Evolutionary conservation across 2,888 invertebrate species (phyloP).

Genomic region (Cotesia congregata): DNA sequence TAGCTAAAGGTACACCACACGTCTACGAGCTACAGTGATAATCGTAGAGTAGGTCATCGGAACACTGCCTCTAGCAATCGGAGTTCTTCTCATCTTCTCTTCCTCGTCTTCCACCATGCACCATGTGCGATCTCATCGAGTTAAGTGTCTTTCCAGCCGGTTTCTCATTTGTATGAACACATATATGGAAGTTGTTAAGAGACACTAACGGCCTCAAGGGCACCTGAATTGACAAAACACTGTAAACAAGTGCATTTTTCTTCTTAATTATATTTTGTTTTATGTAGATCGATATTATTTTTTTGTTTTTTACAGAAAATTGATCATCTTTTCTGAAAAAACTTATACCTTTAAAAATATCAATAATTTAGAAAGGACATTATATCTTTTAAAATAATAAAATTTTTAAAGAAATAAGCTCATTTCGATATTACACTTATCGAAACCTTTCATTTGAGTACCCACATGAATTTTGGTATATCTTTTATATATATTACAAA

Average conservation of each 20-base stretch:
- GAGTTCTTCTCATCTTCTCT: constrained; percentile 58
- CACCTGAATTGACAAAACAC: neutral
- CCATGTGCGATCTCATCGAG: constrained; percentile 35
- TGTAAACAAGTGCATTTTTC: neutral
- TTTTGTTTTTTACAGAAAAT: no score
- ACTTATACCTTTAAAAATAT: no score
- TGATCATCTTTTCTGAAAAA: no score
- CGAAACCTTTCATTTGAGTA: no score
- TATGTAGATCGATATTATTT: neutral
- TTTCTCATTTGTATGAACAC: neutral
- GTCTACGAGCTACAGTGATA: constrained; percentile 59
- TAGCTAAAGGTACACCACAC: constrained; percentile 25
- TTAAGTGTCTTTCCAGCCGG: neutral
- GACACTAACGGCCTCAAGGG: neutral
- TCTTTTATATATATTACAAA: no score
- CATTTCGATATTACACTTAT: no score
- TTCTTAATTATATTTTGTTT: neutral
- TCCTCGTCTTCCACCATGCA: constrained; percentile 26
- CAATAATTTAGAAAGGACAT: no score
- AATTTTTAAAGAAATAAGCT: no score
- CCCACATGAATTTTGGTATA: no score
- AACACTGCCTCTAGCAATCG: constrained; percentile 69
- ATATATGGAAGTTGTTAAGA: neutral
- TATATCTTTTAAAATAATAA: no score
- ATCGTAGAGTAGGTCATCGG: constrained; percentile 69